Percentiles rank a stretch among this genome's conserved stretches.
Conservation (phyloP, 2,888 invertebrate species). For the Alentia gelatinosa region DNA sequence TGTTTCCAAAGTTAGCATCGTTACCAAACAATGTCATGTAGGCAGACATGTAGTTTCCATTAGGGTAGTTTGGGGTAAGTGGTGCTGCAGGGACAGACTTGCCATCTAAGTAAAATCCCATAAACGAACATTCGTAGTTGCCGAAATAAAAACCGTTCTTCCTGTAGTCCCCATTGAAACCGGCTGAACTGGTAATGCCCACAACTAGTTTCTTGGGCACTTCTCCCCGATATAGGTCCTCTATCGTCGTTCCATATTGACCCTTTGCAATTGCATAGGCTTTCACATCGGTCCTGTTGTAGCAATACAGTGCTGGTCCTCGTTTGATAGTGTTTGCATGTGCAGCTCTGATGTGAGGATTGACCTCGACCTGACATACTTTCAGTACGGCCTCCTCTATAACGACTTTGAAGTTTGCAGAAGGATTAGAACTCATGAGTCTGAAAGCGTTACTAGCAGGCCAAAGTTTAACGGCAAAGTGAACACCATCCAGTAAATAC, state of each 20-base stretch:
- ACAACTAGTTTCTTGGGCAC: not conserved
- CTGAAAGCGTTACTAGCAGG: too few relatives aligned
- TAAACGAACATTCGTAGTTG: not conserved
- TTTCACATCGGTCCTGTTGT: constrained; percentile 29
- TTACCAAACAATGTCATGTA: not conserved
- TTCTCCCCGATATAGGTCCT: constrained; percentile 40
- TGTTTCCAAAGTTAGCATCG: not conserved
- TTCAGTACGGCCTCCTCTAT: constrained; percentile 27
- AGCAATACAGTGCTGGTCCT: not conserved
- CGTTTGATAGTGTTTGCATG: not conserved
- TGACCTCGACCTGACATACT: not conserved
- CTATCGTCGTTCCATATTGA: not conserved
- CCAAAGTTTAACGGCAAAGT: too few relatives aligned
- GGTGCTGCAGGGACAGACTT: not conserved
- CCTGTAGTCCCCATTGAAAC: not conserved
- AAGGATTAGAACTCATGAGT: constrained; percentile 9
- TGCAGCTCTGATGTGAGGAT: not conserved
- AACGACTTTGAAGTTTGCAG: not conserved
- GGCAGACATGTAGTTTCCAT: not conserved
- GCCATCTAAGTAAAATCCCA: constrained; percentile 27
- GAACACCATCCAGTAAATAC: too few relatives aligned
- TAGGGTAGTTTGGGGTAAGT: not conserved
- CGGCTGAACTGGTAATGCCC: not conserved
- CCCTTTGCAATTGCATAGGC: not conserved
- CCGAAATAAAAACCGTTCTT: constrained; percentile 11